Evolutionary conservation across 2,888 invertebrate species (phyloP).

Genomic region (Lingula anatina): DNA sequence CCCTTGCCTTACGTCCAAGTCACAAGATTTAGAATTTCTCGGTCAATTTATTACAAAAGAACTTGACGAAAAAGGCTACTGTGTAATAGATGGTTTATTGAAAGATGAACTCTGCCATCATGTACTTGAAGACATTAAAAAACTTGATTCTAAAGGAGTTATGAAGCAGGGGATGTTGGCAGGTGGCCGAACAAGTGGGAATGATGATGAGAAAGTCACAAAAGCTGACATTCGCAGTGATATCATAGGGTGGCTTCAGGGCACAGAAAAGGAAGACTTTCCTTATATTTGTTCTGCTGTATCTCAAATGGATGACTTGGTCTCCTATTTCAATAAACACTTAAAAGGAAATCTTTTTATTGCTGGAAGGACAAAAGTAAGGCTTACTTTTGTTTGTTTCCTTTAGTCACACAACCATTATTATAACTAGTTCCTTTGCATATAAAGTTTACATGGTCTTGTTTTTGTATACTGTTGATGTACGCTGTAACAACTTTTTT

Average conservation of each 20-base stretch:
- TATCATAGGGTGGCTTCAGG: conserved; percentile 86
- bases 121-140: conserved; percentile 13
- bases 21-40: conserved; percentile 2
- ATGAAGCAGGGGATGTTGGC: conserved; percentile 13
- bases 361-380: conserved; percentile 84
- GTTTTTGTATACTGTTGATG: no score
- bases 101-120: conserved; percentile 6
- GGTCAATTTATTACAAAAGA: conserved; percentile 10
- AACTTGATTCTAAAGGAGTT: conserved; percentile 2
- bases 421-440: no score
- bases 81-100: conserved; percentile 17
- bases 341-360: conserved; percentile 68
- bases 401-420: no score
- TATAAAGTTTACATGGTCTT: no score
- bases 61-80: conserved; percentile 11
- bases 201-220: conserved; percentile 13
- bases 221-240: conserved; percentile 69
- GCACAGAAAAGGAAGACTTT: conserved; percentile 10
- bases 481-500: no score
- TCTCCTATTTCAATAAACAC: conserved; percentile 11
- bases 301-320: conserved; percentile 13
- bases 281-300: conserved; percentile 13
- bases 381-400: no score
- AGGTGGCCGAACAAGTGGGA: conserved; percentile 16
- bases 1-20: conserved; percentile 2